These are phyloP conservation scores for Scaptomyza graminum DNA, from an alignment of 1,140 invertebrate species.

Conservation along the genomic window DNA sequence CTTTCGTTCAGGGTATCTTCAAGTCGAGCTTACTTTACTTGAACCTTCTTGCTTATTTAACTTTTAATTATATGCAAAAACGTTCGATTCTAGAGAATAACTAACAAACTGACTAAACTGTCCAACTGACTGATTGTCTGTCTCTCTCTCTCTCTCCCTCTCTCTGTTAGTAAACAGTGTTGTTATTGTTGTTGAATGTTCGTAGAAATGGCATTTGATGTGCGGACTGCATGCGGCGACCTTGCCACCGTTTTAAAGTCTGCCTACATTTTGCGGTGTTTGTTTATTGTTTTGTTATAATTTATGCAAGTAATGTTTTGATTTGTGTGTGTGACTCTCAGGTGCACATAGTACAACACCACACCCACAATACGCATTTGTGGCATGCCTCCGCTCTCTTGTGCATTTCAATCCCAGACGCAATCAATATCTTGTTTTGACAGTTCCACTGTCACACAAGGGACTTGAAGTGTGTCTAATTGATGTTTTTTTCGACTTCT, in stretches of 20 bases:
- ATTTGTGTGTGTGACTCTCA: conserved; percentile 51
- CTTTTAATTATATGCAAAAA: conserved; percentile 46
- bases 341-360: conserved; percentile 41
- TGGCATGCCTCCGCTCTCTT: conserved; percentile 4
- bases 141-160: neutral
- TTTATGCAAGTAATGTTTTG: conserved; percentile 82
- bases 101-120: neutral
- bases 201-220: conserved; percentile 51
- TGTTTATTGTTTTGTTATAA: conserved; percentile 59
- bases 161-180: conserved; percentile 6
- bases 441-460: conserved; percentile 61
- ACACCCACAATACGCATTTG: conserved; percentile 25
- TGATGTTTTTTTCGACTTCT: conserved; percentile 47
- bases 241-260: conserved; percentile 63
- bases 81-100: neutral
- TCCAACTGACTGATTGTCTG: conserved; percentile 1
- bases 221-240: conserved; percentile 41
- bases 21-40: no score
- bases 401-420: conserved; percentile 59
- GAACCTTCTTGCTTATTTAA: conserved; percentile 8
- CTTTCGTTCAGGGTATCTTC: no score
- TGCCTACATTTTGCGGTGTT: conserved; percentile 13
- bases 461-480: conserved; percentile 80
- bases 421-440: conserved; percentile 81
- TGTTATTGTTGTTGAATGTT: conserved; percentile 25